Evolutionary conservation across 2,113 vertebrate species (phyloP).

Genomic region (Halichoerus grypus): DNA sequence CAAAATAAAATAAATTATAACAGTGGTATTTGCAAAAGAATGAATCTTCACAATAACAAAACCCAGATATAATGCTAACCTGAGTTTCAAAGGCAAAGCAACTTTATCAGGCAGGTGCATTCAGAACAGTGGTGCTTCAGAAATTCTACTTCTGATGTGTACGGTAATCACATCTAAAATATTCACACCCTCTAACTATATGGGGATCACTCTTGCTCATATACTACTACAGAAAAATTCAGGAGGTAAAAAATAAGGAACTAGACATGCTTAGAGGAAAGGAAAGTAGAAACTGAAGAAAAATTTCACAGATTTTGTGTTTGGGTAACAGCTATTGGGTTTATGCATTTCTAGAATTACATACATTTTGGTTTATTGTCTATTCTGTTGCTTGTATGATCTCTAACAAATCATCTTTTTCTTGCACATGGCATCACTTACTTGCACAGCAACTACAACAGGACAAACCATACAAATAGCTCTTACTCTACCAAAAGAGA

Average conservation of each 20-base stretch:
- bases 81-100: slow-evolving; percentile 36
- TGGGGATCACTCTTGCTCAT: not conserved
- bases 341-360: not conserved
- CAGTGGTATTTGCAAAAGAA: slow-evolving; percentile 16
- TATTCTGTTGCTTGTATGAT: not conserved
- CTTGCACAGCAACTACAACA: not conserved
- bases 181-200: not conserved
- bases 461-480: not conserved
- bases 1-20: slow-evolving; percentile 42
- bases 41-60: slow-evolving; percentile 23
- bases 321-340: not conserved
- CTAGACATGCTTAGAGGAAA: not conserved
- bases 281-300: not conserved
- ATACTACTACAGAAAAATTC: slow-evolving; percentile 35
- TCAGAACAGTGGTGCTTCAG: not conserved
- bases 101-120: not conserved
- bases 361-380: not conserved
- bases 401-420: slow-evolving; percentile 40
- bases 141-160: not conserved
- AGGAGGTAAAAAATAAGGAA: not conserved
- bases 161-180: not conserved
- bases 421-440: not conserved
- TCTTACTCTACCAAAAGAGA: not conserved
- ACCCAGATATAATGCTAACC: not conserved
- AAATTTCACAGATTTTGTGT: not conserved